phyloP scores from a whole-genome alignment of 2,113 vertebrate genomes.

The Campylomormyrus numenius region DNA sequence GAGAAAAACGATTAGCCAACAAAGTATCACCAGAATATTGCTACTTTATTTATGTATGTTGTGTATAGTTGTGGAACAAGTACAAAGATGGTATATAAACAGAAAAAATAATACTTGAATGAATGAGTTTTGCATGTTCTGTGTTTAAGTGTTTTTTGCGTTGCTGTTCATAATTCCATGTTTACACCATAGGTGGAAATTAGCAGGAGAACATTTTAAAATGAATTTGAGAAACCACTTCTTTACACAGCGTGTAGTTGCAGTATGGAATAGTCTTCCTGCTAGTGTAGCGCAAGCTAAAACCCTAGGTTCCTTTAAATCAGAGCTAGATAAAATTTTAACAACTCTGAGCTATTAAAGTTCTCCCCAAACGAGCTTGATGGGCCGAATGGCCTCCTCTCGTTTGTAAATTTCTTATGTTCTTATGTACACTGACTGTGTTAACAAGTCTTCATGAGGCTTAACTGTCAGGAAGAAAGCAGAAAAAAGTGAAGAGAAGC shows the following conservation, averaged over 20 bases:
- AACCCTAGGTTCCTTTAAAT: no score
- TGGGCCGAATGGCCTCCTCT: no score
- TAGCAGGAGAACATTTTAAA: no score
- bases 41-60: background rate
- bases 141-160: background rate
- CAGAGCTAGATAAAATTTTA: no score
- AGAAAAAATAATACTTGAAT: background rate
- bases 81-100: background rate
- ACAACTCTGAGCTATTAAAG: no score
- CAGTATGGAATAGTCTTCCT: no score
- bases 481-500: background rate
- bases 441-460: background rate
- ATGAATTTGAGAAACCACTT: no score
- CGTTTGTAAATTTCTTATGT: no score
- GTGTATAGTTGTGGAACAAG: background rate
- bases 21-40: background rate
- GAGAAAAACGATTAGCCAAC: background rate
- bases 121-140: background rate
- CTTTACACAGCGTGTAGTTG: no score
- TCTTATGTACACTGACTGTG: background rate
- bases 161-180: background rate
- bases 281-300: no score
- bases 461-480: background rate
- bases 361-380: no score
- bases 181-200: background rate